Evolutionary conservation across 2,113 vertebrate species (phyloP).

Genomic region (Pachycephala philippinensis): DNA sequence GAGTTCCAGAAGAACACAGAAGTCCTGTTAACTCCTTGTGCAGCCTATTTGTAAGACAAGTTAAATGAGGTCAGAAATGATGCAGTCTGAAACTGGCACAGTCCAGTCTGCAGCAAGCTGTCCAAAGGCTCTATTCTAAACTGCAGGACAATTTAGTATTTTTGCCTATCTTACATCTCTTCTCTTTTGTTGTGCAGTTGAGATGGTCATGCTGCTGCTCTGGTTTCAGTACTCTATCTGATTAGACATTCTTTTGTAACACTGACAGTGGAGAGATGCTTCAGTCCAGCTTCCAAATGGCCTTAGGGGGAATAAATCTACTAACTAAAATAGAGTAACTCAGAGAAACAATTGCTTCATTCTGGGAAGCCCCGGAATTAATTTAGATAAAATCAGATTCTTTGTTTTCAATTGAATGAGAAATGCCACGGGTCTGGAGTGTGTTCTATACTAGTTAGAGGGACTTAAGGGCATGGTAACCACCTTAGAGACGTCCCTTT

Average conservation of each 20-base stretch:
- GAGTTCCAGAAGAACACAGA: neutral
- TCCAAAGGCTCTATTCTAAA: neutral
- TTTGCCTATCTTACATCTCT: neutral
- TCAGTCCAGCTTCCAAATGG: neutral
- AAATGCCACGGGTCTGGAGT: neutral
- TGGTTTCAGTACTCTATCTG: neutral
- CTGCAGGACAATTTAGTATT: neutral
- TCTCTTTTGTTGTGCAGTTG: neutral
- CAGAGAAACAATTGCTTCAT: constrained; percentile 29
- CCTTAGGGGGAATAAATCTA: neutral
- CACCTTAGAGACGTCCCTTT: neutral
- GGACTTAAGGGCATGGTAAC: neutral
- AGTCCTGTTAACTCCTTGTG: neutral
- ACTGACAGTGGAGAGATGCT: neutral
- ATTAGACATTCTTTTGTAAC: constrained; percentile 25
- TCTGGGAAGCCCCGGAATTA: constrained; percentile 31
- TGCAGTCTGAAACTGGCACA: neutral
- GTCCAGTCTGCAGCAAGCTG: neutral
- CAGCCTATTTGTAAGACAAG: neutral
- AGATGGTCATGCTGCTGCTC: neutral
- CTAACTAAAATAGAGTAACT: constrained; percentile 8
- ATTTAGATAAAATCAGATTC: constrained; percentile 46
- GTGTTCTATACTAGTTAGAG: neutral
- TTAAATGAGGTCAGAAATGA: neutral
- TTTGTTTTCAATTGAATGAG: constrained; percentile 34